Conservation (phyloP, 2,888 invertebrate species). For the Napeogenes inachia region DNA sequence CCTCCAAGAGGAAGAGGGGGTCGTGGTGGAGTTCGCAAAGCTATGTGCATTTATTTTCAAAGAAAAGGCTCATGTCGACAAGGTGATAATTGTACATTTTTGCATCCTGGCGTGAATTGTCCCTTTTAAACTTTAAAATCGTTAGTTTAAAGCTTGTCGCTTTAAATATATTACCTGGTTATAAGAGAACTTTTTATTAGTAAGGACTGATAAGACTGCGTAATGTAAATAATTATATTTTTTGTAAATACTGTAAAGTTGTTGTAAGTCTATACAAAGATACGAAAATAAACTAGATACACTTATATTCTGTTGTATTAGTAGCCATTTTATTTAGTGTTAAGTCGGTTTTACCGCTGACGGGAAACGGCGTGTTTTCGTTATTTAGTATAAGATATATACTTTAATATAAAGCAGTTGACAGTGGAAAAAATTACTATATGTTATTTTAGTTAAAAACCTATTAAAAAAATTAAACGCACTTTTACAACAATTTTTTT, state of each 20-base stretch:
- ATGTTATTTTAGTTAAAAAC: too few species aligned
- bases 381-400: too few species aligned
- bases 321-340: too few species aligned
- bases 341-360: too few species aligned
- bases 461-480: too few species aligned
- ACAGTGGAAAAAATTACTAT: too few species aligned
- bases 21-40: conserved; percentile 75
- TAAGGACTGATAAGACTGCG: conserved; percentile 50
- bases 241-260: conserved; percentile 42
- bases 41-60: conserved; percentile 86
- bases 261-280: conserved; percentile 29
- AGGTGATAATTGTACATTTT: conserved; percentile 88
- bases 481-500: too few species aligned
- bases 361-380: too few species aligned
- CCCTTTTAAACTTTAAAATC: conserved; percentile 54
- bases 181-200: conserved; percentile 25
- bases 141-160: conserved; percentile 12
- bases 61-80: conserved; percentile 88
- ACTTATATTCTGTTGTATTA: conserved; percentile 14
- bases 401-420: too few species aligned
- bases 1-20: conserved; percentile 64
- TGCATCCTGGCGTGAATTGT: conserved; percentile 85
- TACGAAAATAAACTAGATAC: conserved; percentile 32
- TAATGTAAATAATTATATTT: conserved; percentile 44
- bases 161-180: conserved; percentile 5